Base-by-base conservation (phyloP, 2,888 invertebrate species). In the Acanthosepion pharaonis region DNA sequence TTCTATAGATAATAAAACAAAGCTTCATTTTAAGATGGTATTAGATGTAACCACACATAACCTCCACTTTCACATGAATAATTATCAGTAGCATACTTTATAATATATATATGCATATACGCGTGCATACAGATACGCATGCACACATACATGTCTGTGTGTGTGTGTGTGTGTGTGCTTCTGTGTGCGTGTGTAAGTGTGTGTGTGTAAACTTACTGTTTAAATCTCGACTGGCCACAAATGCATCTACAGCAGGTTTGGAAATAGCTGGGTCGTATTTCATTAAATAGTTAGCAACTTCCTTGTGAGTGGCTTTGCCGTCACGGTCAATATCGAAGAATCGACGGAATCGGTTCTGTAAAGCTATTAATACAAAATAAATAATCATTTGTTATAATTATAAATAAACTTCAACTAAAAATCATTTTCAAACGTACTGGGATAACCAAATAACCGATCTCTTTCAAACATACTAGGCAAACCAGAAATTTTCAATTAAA, bases 241-340 rank as follows among this genome's bases (percentile, higher is more conserved):
- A 95, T 8, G 78, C 33, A 6, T 95, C 95, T 28, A 96, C 91
- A 18, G 55, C 49, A 18, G 48, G 48, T 59, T 94, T 94, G 48
- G 91, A 91, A 51, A 94, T 96, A 20, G 95, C 92, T 0, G 96
- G 96, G 92, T 96, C 96, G 95, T 96, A 96, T 94, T 96, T 96
- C 91, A 95, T 94, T 94, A 97, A 95, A 94, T 96, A 96, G 18
- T 95, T 93, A 91, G 95, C 94, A 33, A 96, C 96, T 95, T 97
- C 97, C 0, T 95, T 95, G 59, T 95, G 95, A 8, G 96, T 96
- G 4, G 97, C 96, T 94, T 95, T 95, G n/a, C 96, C 96, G 94
- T 97, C 96, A 20, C 96, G 94, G 95, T 96, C 96, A 25, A 94
- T 95, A 94, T 97, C 97, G 15, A 97, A 95, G 93, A 95, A 96